These are phyloP conservation scores for Cactoblastis cactorum DNA, from an alignment of 2,888 invertebrate genomes.

Conservation along the genomic window DNA sequence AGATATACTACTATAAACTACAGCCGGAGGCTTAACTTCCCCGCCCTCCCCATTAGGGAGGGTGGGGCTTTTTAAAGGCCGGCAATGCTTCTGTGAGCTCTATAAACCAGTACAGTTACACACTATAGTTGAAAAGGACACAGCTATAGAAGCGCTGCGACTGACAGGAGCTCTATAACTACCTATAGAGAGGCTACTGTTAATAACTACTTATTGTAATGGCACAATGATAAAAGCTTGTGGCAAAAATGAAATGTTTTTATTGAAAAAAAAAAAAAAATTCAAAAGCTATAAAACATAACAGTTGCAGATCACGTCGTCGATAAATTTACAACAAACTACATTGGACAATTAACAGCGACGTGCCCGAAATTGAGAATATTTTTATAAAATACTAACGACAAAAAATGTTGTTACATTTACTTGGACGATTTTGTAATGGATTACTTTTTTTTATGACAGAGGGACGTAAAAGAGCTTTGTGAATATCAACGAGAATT, in stretches of 20 bases:
- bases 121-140: neutral
- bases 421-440: neutral
- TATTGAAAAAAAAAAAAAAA: neutral
- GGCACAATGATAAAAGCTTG: neutral
- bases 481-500: no score
- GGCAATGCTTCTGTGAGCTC: no score
- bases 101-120: neutral
- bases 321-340: neutral
- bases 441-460: no score
- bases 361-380: constrained; percentile 3
- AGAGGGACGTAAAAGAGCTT: no score
- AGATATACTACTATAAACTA: no score
- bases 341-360: neutral
- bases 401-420: neutral
- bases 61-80: no score
- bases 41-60: no score
- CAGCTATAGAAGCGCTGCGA: neutral
- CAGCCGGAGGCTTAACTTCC: no score
- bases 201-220: constrained; percentile 1
- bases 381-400: neutral
- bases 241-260: neutral
- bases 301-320: neutral
- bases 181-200: neutral
- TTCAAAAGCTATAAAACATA: neutral
- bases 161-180: neutral